Evolutionary conservation across 2,888 invertebrate species (phyloP).

Genomic region (Rotaria macrura): DNA sequence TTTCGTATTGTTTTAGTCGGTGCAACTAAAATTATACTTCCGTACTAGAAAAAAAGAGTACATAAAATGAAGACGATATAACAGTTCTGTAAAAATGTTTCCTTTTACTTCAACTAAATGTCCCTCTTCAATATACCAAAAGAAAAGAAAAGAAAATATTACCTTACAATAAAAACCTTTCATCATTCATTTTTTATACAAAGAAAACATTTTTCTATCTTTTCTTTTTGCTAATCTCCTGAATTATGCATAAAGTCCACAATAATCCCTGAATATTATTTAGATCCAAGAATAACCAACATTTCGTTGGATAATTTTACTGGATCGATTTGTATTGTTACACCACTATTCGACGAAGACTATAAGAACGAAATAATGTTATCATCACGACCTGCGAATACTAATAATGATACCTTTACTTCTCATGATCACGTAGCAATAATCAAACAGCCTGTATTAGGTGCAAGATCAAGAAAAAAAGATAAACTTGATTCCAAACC

Average conservation of each 20-base stretch:
- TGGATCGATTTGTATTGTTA: neutral
- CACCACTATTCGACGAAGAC: neutral
- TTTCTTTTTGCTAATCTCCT: no score
- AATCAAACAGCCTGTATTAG: neutral
- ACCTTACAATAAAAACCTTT: no score
- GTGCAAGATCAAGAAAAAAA: neutral
- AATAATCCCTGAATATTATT: neutral
- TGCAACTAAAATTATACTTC: neutral
- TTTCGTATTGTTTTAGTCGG: no score
- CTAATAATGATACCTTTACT: neutral
- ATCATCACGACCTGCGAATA: neutral
- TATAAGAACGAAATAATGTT: no score
- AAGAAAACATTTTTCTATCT: no score
- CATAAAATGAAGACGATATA: neutral
- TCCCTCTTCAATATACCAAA: neutral
- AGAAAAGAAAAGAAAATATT: neutral
- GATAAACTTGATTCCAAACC: neutral
- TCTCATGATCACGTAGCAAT: neutral
- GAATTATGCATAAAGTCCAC: neutral
- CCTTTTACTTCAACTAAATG: neutral
- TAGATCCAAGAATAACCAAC: neutral
- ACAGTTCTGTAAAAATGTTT: neutral
- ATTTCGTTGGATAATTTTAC: neutral
- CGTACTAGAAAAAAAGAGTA: neutral
- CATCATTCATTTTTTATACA: no score